Evolutionary conservation across 1,140 invertebrate species (phyloP), one percentile per base, ranked within the genome.

Genomic region (Drosophila sp.): DNA sequence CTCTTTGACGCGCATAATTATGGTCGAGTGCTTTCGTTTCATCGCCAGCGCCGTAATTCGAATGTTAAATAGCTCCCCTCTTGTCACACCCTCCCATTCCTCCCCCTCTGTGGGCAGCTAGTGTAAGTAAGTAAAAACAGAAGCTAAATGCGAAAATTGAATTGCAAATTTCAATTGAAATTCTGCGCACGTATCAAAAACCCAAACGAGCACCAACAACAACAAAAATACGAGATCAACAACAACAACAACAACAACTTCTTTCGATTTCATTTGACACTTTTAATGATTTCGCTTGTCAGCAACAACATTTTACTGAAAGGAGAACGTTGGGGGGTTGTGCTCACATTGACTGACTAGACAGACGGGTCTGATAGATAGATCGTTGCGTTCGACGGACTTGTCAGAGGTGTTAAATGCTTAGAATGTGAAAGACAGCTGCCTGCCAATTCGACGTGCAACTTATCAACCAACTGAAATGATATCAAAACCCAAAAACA

Each of bases 251-350:
- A 56, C 5, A 61, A 64, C 51, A 53, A 78, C 65, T 75, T 87
- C 66, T 82, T 63, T 76, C 46, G 62, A 43, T 87, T 79, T 83
- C 61, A 63, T 77, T 80, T 80, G 79, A 87, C 83, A 87, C 76
- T 87, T 76, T 83, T 89, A 83, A 89, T 89, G 83, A 87, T 80
- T 87, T 83, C 45, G 72, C 79, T 51, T 89, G 83, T 89, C 83
- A 87, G 71, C 69, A 69, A 29, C 66, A 71, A 41, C 50, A 46
- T 56, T 62, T 70, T 14, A 40, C 36, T 43, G 41, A 40, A 58
- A 46, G 48, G 53, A n/a, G 51, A n/a, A 7, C 7, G 13, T 8
- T 18, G 16, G 40, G 40, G 38, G 53, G 27, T n/a, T n/a, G n/a
- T 41, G 50, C 32, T 32, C 25, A 40, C 51, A 40, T 18, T 45